Conservation (phyloP, 2,113 vertebrate species). For the Spermophilus dauricus region DNA sequence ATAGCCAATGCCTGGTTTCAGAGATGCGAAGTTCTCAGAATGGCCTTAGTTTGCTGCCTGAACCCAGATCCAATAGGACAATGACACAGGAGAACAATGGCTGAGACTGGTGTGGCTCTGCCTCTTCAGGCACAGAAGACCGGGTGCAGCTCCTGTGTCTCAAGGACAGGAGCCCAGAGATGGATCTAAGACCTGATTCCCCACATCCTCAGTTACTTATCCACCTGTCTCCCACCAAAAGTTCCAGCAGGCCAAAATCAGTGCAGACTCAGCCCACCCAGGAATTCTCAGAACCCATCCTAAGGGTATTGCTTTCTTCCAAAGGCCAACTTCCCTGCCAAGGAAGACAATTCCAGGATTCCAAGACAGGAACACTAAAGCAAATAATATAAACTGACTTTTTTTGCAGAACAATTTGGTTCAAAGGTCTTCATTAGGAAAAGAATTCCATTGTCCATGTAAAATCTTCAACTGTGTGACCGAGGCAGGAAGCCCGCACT, state of each 20-base stretch:
- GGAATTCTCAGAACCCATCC: constrained; percentile 14
- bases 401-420: background rate
- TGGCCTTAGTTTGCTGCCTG: background rate
- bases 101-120: background rate
- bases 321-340: background rate
- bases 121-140: too few species aligned
- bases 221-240: background rate
- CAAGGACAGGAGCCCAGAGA: background rate
- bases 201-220: background rate
- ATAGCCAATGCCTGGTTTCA: background rate
- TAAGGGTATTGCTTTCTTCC: background rate
- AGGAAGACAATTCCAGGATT: background rate
- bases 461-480: constrained; percentile 40
- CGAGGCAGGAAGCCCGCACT: background rate
- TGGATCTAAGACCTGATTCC: background rate
- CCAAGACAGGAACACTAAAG: constrained; percentile 20
- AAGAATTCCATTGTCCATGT: constrained; percentile 32
- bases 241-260: background rate
- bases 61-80: background rate
- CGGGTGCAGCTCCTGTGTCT: background rate
- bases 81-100: rapidly evolving
- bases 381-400: background rate
- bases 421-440: constrained; percentile 44
- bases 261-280: background rate
- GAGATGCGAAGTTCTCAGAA: background rate